Percentiles rank a stretch among this genome's conserved stretches.
Evolutionary conservation across 2,113 vertebrate genomes (phyloP).

Genomic region (Lepus americanus): DNA sequence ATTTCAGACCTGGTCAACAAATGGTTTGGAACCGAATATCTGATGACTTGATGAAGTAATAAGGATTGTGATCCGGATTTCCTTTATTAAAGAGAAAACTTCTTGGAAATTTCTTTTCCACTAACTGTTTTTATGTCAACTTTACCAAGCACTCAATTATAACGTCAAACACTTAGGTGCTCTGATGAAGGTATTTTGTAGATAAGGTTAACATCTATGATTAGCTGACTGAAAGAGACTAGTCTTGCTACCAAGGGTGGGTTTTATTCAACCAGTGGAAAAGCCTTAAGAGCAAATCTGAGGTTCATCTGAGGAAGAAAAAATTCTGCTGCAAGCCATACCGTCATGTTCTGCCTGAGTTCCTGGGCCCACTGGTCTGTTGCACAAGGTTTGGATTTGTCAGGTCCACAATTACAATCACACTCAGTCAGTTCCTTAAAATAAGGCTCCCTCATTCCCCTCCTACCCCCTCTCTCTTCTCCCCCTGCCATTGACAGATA

Average conservation of each 20-base stretch:
- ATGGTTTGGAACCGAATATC: background rate
- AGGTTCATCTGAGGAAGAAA: background rate
- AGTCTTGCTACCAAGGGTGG: background rate
- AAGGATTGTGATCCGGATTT: background rate
- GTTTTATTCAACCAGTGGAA: background rate
- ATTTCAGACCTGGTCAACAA: constrained; percentile 37
- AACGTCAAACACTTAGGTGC: background rate
- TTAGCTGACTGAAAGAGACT: background rate
- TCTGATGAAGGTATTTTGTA: background rate
- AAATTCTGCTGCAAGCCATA: background rate
- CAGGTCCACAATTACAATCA: background rate
- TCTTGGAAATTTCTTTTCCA: background rate
- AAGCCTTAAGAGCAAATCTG: background rate
- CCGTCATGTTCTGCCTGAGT: background rate
- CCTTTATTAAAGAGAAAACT: background rate
- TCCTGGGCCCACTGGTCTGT: background rate
- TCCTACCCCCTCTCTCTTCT: background rate
- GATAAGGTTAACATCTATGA: background rate
- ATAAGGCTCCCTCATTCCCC: too few species aligned
- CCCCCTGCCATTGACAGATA: background rate
- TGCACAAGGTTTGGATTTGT: background rate
- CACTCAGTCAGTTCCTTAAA: background rate
- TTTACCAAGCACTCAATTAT: background rate
- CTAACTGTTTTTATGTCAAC: background rate
- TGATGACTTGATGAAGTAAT: background rate